A percentile compares a stretch with the other conserved stretches of the same genome.
phyloP scores from a whole-genome alignment of 2,797 vertebrate species.

The Myotis findleyi region DNA sequence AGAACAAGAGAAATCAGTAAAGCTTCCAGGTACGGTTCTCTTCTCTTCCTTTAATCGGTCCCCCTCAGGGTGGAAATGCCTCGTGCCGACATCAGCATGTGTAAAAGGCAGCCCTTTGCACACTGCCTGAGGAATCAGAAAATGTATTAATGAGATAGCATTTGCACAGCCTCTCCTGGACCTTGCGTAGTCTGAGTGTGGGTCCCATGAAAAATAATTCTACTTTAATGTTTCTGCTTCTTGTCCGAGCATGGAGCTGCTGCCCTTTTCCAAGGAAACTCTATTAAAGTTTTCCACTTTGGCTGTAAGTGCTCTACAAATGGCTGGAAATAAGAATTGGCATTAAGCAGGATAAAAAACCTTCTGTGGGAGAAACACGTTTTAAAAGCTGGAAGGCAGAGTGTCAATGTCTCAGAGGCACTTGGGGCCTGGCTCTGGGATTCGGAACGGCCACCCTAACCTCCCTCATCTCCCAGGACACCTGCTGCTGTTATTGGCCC shows the following conservation, averaged over 20 bases:
- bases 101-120: background rate
- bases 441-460: background rate
- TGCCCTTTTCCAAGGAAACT: constrained; percentile 64
- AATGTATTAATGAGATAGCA: constrained; percentile 56
- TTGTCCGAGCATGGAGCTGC: constrained; percentile 33
- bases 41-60: constrained; percentile 58
- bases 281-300: constrained; percentile 67
- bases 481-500: background rate
- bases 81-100: background rate
- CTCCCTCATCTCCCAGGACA: background rate
- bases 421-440: background rate
- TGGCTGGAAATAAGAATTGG: constrained; percentile 29
- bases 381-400: constrained; percentile 3
- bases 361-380: background rate
- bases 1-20: constrained; percentile 67
- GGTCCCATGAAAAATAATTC: constrained; percentile 18
- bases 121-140: constrained; percentile 40
- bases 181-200: background rate
- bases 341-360: constrained; percentile 62
- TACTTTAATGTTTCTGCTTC: constrained; percentile 57
- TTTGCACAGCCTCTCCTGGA: constrained; percentile 56
- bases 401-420: background rate
- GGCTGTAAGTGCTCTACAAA: constrained; percentile 58
- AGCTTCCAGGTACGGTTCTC: constrained; percentile 41
- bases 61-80: constrained; percentile 59